Evolutionary conservation across 2,888 invertebrate genomes (phyloP).

Genomic region (Torymus aiolomorphi): DNA sequence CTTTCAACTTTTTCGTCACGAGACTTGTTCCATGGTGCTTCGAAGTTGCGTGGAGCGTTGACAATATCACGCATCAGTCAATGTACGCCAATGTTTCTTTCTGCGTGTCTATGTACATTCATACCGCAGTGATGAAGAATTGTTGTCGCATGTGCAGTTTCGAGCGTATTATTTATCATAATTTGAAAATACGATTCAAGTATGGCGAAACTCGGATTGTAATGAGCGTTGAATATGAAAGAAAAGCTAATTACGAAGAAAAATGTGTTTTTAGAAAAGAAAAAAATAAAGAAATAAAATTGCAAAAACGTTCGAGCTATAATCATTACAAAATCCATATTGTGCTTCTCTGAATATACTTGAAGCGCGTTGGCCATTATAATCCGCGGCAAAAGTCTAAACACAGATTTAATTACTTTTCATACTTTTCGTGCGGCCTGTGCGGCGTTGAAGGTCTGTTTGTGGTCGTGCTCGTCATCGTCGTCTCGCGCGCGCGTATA

Average conservation of each 20-base stretch:
- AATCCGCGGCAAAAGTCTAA: slow-evolving; percentile 57
- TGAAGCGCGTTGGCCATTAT: slow-evolving; percentile 52
- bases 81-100: slow-evolving; percentile 63
- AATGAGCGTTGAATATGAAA: no score
- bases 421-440: slow-evolving; percentile 68
- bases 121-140: no score
- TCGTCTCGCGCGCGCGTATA: slow-evolving; percentile 53
- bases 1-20: slow-evolving; percentile 66
- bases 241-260: no score
- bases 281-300: slow-evolving; percentile 10
- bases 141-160: background rate
- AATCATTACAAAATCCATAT: slow-evolving; percentile 17
- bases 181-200: no score
- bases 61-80: slow-evolving; percentile 60
- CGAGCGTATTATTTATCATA: background rate
- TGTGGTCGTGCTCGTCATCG: slow-evolving; percentile 60
- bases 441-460: slow-evolving; percentile 67
- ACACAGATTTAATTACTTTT: slow-evolving; percentile 72
- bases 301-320: background rate
- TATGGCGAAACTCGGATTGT: no score
- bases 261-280: background rate
- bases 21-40: slow-evolving; percentile 58
- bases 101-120: background rate
- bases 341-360: slow-evolving; percentile 11
- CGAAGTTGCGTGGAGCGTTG: slow-evolving; percentile 59